Conservation (phyloP, 2,797 vertebrate genomes). For the Oryzias dopingdopingensis region DNA sequence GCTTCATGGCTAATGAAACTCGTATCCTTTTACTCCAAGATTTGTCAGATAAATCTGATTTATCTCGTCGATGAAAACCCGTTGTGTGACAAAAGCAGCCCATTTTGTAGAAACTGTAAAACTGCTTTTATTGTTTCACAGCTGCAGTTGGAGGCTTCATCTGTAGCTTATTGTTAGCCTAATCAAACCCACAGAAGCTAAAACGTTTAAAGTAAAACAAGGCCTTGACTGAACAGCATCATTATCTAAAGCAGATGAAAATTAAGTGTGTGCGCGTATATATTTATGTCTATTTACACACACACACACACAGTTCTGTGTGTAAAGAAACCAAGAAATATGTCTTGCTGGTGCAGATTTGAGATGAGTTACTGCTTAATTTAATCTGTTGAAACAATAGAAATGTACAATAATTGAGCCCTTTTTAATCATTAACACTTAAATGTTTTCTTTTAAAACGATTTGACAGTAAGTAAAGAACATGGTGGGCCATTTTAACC, state of each 20-base stretch:
- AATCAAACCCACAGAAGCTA: slow-evolving; percentile 47
- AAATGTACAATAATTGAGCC: no score
- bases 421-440: no score
- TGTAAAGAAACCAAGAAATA: no score
- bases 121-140: slow-evolving; percentile 21
- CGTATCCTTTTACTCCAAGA: slow-evolving; percentile 7
- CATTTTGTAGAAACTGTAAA: not conserved
- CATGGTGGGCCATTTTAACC: no score
- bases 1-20: slow-evolving; percentile 46
- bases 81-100: not conserved
- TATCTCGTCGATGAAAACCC: not conserved
- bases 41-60: not conserved
- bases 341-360: no score
- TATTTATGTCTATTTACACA: not conserved
- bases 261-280: no score
- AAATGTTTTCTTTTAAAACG: no score
- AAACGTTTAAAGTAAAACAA: slow-evolving; percentile 30
- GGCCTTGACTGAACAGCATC: slow-evolving; percentile 21
- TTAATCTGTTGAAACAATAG: no score
- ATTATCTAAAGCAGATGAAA: no score
- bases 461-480: no score
- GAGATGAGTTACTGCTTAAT: no score
- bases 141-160: slow-evolving; percentile 53
- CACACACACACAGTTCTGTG: not conserved
- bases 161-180: slow-evolving; percentile 79